phyloP scores from a whole-genome alignment of 2,797 vertebrate genomes.

The Protosalanx chinensis region DNA sequence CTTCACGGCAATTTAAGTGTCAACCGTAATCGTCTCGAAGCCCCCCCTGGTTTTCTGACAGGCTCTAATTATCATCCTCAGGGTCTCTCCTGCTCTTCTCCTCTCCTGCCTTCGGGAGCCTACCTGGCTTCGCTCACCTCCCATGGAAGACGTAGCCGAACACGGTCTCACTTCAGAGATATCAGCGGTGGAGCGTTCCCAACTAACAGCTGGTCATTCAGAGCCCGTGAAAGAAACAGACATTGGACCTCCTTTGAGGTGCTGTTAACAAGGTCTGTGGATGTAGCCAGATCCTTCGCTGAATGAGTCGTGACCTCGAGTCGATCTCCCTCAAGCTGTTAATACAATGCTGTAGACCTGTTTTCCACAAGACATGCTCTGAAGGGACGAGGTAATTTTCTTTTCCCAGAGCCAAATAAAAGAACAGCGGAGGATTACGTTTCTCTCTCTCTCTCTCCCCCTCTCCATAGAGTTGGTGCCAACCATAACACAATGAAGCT shows the following conservation, averaged over 20 bases:
- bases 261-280: slow-evolving; percentile 33
- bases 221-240: slow-evolving; percentile 10
- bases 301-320: slow-evolving; percentile 38
- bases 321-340: slow-evolving; percentile 38
- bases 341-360: slow-evolving; percentile 33
- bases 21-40: slow-evolving; percentile 71
- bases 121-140: slow-evolving; percentile 53
- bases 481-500: slow-evolving; percentile 44
- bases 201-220: slow-evolving; percentile 21
- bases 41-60: slow-evolving; percentile 60
- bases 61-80: slow-evolving; percentile 71
- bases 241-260: slow-evolving; percentile 25
- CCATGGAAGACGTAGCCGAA: slow-evolving; percentile 25
- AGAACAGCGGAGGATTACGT: slow-evolving; percentile 47
- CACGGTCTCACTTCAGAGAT: slow-evolving; percentile 53
- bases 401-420: slow-evolving; percentile 47
- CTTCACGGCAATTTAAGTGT: slow-evolving; percentile 77
- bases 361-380: slow-evolving; percentile 21
- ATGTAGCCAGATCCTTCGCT: slow-evolving; percentile 17
- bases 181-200: slow-evolving; percentile 30
- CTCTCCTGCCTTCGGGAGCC: slow-evolving; percentile 37
- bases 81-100: slow-evolving; percentile 37
- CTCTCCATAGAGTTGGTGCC: slow-evolving; percentile 31
- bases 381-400: slow-evolving; percentile 40
- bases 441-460: slow-evolving; percentile 36